Evolutionary conservation across 1,140 invertebrate genomes (phyloP).

Genomic region (Gonatopus flavifemur): DNA sequence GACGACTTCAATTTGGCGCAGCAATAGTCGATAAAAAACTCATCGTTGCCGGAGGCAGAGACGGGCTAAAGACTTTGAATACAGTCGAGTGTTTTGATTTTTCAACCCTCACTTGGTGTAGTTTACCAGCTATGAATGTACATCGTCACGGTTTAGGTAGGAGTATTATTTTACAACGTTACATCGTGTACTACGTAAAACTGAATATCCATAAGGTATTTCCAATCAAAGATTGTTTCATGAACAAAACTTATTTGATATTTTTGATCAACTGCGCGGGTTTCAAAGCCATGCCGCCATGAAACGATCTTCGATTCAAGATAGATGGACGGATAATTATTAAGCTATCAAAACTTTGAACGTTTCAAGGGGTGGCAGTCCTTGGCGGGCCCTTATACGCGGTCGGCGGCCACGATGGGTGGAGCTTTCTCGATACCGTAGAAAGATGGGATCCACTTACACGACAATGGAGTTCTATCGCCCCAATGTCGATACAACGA

Average conservation of each 20-base stretch:
- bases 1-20: conserved; percentile 86
- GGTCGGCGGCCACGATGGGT: conserved; percentile 92
- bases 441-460: conserved; percentile 89
- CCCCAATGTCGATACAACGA: conserved; percentile 82
- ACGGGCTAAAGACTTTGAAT: conserved; percentile 91
- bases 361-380: conserved; percentile 78
- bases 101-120: conserved; percentile 75
- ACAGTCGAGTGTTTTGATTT: conserved; percentile 85
- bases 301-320: too few species aligned
- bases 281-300: too few species aligned
- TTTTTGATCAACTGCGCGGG: background rate
- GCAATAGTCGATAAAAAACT: conserved; percentile 83
- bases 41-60: conserved; percentile 83
- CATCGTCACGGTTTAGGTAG: conserved; percentile 83
- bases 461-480: conserved; percentile 83
- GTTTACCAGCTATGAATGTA: conserved; percentile 86
- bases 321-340: too few species aligned
- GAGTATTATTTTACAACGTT: too few species aligned
- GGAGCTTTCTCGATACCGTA: conserved; percentile 92
- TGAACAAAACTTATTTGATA: background rate
- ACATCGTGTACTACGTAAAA: conserved; percentile 1
- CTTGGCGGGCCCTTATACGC: conserved; percentile 88
- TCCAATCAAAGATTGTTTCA: conserved; percentile 2
- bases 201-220: conserved; percentile 1
- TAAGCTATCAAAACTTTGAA: too few species aligned